Percentiles rank a stretch among this genome's conserved stretches.
These are phyloP conservation scores for Rana temporaria DNA, from an alignment of 2,113 vertebrate genomes.

Conservation along the genomic window DNA sequence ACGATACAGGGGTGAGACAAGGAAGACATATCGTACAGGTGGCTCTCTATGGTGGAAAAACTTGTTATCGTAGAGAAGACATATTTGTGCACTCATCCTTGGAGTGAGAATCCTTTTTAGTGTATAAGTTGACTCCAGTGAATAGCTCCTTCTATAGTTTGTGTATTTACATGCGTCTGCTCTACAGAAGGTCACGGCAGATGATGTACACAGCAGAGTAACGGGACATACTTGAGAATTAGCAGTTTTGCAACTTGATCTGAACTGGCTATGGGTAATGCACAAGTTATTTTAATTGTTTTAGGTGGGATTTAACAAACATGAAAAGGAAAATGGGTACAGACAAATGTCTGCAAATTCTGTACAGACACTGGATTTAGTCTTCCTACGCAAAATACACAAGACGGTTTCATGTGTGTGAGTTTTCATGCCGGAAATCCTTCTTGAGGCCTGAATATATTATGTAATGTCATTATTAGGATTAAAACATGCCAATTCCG, in stretches of 20 bases:
- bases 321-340: too few species aligned
- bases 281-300: neutral
- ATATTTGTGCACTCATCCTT: conserved; percentile 25
- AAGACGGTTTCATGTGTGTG: too few species aligned
- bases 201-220: neutral
- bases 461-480: too few species aligned
- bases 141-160: conserved; percentile 5
- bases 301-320: neutral
- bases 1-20: neutral
- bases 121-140: neutral
- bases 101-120: conserved; percentile 5
- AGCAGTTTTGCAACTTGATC: neutral
- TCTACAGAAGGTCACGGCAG: neutral
- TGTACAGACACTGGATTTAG: too few species aligned
- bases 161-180: neutral
- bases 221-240: neutral
- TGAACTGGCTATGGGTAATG: neutral
- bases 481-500: too few species aligned
- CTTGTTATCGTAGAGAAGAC: neutral
- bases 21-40: neutral
- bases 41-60: neutral
- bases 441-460: too few species aligned
- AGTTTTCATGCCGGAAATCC: too few species aligned
- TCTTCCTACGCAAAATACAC: too few species aligned
- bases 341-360: too few species aligned